Conservation (phyloP, 2,113 vertebrate genomes). For the Amblyopsis rosae region DNA sequence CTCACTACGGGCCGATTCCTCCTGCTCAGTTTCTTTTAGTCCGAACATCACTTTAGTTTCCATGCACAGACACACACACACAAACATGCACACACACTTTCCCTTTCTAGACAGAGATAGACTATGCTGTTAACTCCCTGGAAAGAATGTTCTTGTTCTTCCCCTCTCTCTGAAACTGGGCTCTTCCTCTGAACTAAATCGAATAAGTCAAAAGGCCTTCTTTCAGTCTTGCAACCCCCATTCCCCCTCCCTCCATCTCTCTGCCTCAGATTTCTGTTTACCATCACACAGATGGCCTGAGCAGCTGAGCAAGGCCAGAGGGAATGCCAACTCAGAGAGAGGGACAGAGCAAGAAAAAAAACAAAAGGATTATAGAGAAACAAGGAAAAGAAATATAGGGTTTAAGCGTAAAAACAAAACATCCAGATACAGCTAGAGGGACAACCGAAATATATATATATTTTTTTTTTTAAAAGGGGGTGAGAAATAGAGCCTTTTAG, state of each 20-base stretch:
- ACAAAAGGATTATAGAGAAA: not conserved
- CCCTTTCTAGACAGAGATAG: slow-evolving; percentile 50
- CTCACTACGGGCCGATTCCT: slow-evolving; percentile 50
- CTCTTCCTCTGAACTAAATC: slow-evolving; percentile 34
- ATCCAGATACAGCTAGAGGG: slow-evolving; percentile 24
- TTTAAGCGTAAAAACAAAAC: not conserved
- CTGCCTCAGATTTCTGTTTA: slow-evolving; percentile 71
- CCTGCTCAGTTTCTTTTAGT: slow-evolving; percentile 43
- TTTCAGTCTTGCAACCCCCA: slow-evolving; percentile 35
- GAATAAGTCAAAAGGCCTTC: slow-evolving; percentile 34
- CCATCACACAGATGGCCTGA: slow-evolving; percentile 75
- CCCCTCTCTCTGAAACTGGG: slow-evolving; percentile 28
- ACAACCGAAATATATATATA: too few species aligned
- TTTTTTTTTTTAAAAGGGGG: too few species aligned
- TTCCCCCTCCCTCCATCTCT: slow-evolving; percentile 22
- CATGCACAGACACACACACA: slow-evolving; percentile 31
- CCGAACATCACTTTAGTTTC: slow-evolving; percentile 68
- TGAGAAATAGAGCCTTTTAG: not conserved
- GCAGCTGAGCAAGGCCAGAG: slow-evolving; percentile 76
- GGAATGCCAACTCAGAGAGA: slow-evolving; percentile 36
- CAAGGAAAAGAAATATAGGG: not conserved
- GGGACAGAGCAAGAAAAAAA: slow-evolving; percentile 16
- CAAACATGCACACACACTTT: slow-evolving; percentile 17
- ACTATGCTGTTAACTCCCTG: slow-evolving; percentile 40
- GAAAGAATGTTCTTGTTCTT: slow-evolving; percentile 30